Evolutionary conservation across 2,888 invertebrate genomes (phyloP).

Genomic region (Mechanitis mazaeus): DNA sequence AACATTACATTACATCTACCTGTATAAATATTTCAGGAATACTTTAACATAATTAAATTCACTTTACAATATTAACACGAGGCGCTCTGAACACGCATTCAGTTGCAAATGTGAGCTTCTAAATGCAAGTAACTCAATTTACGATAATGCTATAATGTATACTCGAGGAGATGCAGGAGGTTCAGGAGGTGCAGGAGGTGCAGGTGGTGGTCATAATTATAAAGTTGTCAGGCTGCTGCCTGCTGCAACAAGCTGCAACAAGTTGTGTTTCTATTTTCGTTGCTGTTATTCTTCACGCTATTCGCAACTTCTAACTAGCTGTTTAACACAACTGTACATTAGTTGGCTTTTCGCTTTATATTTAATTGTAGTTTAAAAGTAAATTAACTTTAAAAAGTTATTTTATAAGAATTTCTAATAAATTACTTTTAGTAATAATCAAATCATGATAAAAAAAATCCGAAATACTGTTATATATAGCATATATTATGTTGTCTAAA

Average conservation of each 20-base stretch:
- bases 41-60: not conserved
- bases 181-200: too few relatives aligned
- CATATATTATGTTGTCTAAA: too few relatives aligned
- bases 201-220: not conserved
- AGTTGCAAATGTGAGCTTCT: not conserved
- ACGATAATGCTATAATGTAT: constrained; percentile 4
- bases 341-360: not conserved
- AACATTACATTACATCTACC: not conserved
- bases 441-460: too few relatives aligned
- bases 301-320: constrained; percentile 7
- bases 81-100: constrained; percentile 1
- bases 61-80: not conserved
- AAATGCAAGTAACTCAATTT: constrained; percentile 4
- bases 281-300: constrained; percentile 1
- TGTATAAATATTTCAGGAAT: not conserved
- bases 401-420: too few relatives aligned
- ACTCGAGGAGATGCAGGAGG: not conserved
- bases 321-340: not conserved
- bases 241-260: not conserved
- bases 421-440: too few relatives aligned
- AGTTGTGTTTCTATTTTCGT: constrained; percentile 4
- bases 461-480: too few relatives aligned
- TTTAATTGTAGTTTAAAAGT: not conserved
- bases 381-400: too few relatives aligned
- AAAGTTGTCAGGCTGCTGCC: not conserved